A percentile compares a stretch with the other conserved stretches of the same genome.
These are phyloP conservation scores for Battus philenor DNA, from an alignment of 1,140 invertebrate species.

Conservation along the genomic window DNA sequence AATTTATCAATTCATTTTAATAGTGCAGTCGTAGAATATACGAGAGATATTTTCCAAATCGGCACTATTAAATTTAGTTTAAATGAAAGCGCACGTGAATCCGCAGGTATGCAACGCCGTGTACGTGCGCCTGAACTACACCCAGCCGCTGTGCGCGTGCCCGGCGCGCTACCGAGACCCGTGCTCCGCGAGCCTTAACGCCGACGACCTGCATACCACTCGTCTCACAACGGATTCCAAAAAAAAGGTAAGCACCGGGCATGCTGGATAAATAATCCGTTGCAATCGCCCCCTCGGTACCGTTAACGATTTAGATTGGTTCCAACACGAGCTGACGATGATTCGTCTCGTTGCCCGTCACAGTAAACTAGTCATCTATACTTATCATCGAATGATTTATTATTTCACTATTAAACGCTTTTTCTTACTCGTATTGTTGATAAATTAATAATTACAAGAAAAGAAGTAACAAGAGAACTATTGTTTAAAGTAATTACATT, in stretches of 20 bases:
- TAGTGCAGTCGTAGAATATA: no score
- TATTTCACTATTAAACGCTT: no score
- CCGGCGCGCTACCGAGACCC: conserved; percentile 90
- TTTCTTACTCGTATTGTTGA: no score
- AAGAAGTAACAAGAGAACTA: no score
- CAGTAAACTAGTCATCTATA: no score
- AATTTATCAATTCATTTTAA: no score
- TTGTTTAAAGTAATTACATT: no score
- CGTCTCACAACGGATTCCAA: conserved; percentile 89
- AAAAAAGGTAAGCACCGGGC: conserved; percentile 81
- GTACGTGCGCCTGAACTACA: conserved; percentile 93
- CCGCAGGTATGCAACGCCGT: conserved; percentile 93
- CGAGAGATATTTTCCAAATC: no score
- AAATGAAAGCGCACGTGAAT: no score
- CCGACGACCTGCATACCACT: conserved; percentile 93
- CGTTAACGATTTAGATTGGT: conserved; percentile 3
- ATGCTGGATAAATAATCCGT: conserved; percentile 5
- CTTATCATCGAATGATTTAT: no score
- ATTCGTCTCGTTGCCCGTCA: conserved; percentile 2
- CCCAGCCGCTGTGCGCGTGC: conserved; percentile 93
- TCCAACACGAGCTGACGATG: neutral
- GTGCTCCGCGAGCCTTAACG: conserved; percentile 91
- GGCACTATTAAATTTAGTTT: no score
- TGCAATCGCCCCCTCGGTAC: conserved; percentile 7
- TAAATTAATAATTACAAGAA: no score